phyloP scores from a whole-genome alignment of 2,113 vertebrate species.

The Triplophysa rosa region DNA sequence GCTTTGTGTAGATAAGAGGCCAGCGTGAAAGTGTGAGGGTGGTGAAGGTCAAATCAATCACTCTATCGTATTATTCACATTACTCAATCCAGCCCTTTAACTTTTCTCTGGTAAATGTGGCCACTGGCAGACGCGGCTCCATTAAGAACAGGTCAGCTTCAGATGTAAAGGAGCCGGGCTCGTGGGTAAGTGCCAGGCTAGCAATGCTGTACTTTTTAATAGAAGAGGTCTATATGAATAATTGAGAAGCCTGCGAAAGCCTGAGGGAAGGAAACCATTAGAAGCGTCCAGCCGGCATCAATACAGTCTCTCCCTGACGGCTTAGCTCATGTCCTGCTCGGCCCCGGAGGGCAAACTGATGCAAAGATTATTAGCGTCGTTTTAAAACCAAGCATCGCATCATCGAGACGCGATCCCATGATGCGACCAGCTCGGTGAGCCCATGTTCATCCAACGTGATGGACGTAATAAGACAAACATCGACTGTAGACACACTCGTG shows the following conservation, averaged over 20 bases:
- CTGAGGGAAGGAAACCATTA: slow-evolving; percentile 70
- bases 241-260: slow-evolving; percentile 71
- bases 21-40: background rate
- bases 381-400: background rate
- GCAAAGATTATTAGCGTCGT: background rate
- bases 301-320: slow-evolving; percentile 45
- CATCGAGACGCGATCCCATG: no score
- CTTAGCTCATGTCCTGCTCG: background rate
- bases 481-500: no score
- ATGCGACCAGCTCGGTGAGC: no score
- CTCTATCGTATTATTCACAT: slow-evolving; percentile 21
- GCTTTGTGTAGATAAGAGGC: background rate
- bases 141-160: slow-evolving; percentile 12
- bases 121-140: background rate
- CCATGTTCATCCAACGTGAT: no score
- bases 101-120: slow-evolving; percentile 13
- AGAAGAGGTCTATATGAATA: slow-evolving; percentile 76
- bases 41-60: slow-evolving; percentile 24
- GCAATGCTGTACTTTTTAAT: slow-evolving; percentile 21
- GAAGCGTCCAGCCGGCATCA: slow-evolving; percentile 52
- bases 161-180: slow-evolving; percentile 21
- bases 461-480: no score
- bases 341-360: slow-evolving; percentile 57
- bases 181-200: slow-evolving; percentile 6
- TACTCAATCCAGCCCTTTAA: slow-evolving; percentile 23